A percentile compares a stretch with the other conserved stretches of the same genome.
These are phyloP conservation scores for Sterrhoptilus dennistouni DNA, from an alignment of 2,113 vertebrate species.

Conservation along the genomic window DNA sequence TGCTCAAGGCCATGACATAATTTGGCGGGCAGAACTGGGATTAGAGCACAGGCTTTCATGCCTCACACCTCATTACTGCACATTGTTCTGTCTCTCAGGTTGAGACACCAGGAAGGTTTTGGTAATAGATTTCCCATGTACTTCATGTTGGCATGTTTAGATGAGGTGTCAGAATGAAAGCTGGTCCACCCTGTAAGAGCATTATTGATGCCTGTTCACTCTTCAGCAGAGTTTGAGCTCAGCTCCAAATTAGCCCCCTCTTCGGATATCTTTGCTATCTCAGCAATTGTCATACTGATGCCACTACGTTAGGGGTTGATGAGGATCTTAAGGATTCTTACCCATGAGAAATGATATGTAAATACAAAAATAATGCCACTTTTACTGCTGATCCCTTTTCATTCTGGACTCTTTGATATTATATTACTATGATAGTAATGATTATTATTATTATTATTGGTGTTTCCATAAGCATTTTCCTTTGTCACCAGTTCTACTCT, in stretches of 20 bases:
- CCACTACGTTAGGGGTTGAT: neutral
- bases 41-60: neutral
- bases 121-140: neutral
- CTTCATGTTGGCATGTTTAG: neutral
- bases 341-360: neutral
- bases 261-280: rapidly evolving
- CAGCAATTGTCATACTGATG: neutral
- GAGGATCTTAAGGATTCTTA: neutral
- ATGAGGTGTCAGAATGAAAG: conserved; percentile 22
- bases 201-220: neutral
- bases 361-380: neutral
- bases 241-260: neutral
- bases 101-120: neutral
- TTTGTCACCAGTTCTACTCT: neutral
- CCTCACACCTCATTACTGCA: conserved; percentile 44
- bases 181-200: neutral
- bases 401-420: neutral
- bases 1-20: conserved; percentile 53
- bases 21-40: conserved; percentile 40
- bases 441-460: neutral
- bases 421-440: neutral
- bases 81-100: neutral
- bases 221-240: neutral
- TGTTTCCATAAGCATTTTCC: neutral
- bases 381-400: neutral